phyloP scores from a whole-genome alignment of 2,113 vertebrate species.

The Mus musculus region GRCm39 chr6:72834501-72835000 shows the following conservation, averaged over 20 bases:
- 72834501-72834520: background rate
- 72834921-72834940: background rate
- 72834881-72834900: background rate
- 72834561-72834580: background rate
- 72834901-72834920: constrained; percentile 26
- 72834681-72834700: background rate
- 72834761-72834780: background rate
- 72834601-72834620: constrained; percentile 10
- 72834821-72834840: background rate
- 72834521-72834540: background rate
- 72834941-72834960: background rate
- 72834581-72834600: background rate
- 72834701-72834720: background rate
- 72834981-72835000: background rate
- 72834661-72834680: too few species aligned
- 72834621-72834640: constrained; percentile 5
- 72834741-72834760: background rate
- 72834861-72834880: background rate
- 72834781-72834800: background rate
- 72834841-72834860: background rate
- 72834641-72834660: too few species aligned
- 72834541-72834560: background rate
- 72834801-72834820: background rate
- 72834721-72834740: background rate
- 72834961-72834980: background rate